Evolutionary conservation across 2,888 invertebrate species (phyloP).

Genomic region (Formica aserva): DNA sequence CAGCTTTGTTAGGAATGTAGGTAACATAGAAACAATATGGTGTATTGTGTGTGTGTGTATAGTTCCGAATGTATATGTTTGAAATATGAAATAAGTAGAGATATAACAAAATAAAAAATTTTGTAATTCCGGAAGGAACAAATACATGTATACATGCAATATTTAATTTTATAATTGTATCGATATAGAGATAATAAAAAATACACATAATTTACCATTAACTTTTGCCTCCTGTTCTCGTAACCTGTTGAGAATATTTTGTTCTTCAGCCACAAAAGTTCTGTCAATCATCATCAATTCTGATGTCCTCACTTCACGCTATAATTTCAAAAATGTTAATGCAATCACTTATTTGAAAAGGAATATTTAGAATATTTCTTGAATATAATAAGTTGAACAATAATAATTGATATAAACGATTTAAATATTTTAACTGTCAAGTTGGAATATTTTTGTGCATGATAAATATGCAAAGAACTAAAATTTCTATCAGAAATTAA

Average conservation of each 20-base stretch:
- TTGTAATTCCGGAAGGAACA: not conserved
- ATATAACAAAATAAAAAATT: not conserved
- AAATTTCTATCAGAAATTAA: not conserved
- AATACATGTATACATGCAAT: not conserved
- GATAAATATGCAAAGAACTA: not conserved
- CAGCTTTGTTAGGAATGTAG: too few species aligned
- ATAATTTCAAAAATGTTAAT: slow-evolving; percentile 47
- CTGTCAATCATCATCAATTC: slow-evolving; percentile 93
- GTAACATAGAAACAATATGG: not conserved
- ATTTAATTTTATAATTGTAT: slow-evolving; percentile 14
- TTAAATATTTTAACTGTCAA: not conserved
- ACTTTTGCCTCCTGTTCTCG: slow-evolving; percentile 87
- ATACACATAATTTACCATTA: slow-evolving; percentile 76
- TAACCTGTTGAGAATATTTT: slow-evolving; percentile 88
- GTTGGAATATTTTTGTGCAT: not conserved
- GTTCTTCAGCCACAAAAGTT: slow-evolving; percentile 91
- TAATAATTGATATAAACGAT: slow-evolving; percentile 3
- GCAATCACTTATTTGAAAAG: slow-evolving; percentile 19
- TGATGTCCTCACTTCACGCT: slow-evolving; percentile 91
- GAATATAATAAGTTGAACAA: not conserved
- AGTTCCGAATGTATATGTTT: not conserved
- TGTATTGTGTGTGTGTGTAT: not conserved
- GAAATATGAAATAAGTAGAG: not conserved
- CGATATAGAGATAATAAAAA: slow-evolving; percentile 21
- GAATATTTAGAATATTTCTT: slow-evolving; percentile 22